A percentile compares a stretch with the other conserved stretches of the same genome.
Conservation (phyloP, 2,888 invertebrate genomes). For the Caenorhabditis japonica region DNA sequence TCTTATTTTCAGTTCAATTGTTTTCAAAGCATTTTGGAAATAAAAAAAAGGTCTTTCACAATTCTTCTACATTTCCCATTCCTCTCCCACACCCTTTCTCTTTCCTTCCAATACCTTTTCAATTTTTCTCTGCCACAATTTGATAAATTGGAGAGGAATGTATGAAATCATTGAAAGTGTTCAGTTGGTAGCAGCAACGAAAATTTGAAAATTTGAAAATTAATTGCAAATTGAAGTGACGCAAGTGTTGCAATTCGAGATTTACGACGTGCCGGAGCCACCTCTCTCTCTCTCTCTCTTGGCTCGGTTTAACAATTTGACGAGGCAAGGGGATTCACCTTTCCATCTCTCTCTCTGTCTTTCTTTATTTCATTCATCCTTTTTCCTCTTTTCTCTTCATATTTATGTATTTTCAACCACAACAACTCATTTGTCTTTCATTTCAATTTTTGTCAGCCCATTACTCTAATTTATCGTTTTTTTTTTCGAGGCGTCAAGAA, state of each 20-base stretch:
- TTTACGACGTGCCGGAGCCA: constrained; percentile 52
- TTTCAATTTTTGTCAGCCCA: constrained; percentile 41
- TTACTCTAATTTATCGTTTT: constrained; percentile 26
- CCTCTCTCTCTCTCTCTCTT: not conserved
- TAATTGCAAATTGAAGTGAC: constrained; percentile 50
- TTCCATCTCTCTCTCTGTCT: constrained; percentile 26
- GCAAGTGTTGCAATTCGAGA: constrained; percentile 56
- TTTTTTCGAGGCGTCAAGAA: not conserved
- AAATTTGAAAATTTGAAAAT: constrained; percentile 37
- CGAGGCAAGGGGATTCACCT: not conserved
- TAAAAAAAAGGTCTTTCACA: no score
- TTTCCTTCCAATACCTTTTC: not conserved
- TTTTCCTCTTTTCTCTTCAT: constrained; percentile 22
- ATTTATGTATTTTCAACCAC: constrained; percentile 15
- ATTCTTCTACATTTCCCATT: no score
- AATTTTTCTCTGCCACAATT: not conserved
- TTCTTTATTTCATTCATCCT: constrained; percentile 44
- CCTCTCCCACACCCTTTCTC: not conserved
- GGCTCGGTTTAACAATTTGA: constrained; percentile 41
- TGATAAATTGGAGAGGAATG: constrained; percentile 19
- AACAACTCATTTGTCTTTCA: no score
- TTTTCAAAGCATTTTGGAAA: no score
- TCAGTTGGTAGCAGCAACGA: not conserved
- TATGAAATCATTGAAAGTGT: constrained; percentile 16
- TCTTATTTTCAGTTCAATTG: no score